Percentiles rank a stretch among this genome's conserved stretches.
Evolutionary conservation across 2,888 invertebrate genomes (phyloP).

Genomic region (Sinodicranocentrus sp.): DNA sequence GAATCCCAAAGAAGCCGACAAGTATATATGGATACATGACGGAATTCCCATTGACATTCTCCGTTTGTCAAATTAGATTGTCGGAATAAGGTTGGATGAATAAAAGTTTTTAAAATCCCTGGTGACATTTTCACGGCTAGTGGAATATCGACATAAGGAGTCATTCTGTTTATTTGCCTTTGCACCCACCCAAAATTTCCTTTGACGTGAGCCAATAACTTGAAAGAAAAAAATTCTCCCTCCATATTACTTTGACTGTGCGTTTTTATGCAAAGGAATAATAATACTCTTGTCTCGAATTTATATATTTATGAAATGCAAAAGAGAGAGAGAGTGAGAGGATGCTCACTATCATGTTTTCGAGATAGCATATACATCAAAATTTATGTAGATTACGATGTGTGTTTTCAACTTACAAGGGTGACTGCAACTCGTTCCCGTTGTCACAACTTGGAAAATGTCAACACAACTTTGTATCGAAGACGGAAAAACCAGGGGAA

Average conservation of each 20-base stretch:
- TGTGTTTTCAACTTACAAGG: too few relatives aligned
- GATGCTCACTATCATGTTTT: too few relatives aligned
- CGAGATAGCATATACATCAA: too few relatives aligned
- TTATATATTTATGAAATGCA: neutral
- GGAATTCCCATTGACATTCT: slow-evolving; percentile 51
- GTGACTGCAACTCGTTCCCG: too few relatives aligned
- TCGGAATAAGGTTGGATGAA: neutral
- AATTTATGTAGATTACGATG: too few relatives aligned
- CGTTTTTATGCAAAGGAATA: neutral
- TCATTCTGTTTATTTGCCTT: neutral
- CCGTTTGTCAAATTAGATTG: slow-evolving; percentile 62
- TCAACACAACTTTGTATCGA: too few relatives aligned
- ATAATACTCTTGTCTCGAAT: neutral
- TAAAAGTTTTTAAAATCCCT: slow-evolving; percentile 41
- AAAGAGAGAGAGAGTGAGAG: too few relatives aligned
- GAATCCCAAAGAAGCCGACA: too few relatives aligned
- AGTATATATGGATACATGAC: neutral
- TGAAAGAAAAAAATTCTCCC: neutral
- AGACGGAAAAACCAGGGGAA: too few relatives aligned
- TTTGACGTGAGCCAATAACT: slow-evolving; percentile 10
- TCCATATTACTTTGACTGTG: too few relatives aligned
- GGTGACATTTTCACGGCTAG: slow-evolving; percentile 54
- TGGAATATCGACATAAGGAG: slow-evolving; percentile 17
- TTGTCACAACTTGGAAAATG: too few relatives aligned
- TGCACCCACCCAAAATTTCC: neutral